Percentiles rank a stretch among this genome's conserved stretches.
phyloP scores from a whole-genome alignment of 2,113 vertebrate genomes.

The Numida meleagris region DNA sequence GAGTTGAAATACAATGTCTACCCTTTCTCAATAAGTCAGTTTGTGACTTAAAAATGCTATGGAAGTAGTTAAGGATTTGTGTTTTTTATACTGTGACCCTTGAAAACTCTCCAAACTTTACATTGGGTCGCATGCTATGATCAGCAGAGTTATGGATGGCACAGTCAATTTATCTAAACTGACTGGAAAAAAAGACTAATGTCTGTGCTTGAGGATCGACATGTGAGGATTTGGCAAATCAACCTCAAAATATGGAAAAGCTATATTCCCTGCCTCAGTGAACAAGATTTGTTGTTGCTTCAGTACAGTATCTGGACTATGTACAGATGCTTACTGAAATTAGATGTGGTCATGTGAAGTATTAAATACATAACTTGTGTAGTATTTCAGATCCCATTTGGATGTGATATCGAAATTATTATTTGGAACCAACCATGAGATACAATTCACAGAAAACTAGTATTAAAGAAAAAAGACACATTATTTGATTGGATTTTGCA shows the following conservation, averaged over 20 bases:
- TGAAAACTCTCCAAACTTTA: background rate
- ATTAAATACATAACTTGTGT: conserved; percentile 68
- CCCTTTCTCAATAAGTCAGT: background rate
- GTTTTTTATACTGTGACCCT: background rate
- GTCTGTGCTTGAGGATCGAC: background rate
- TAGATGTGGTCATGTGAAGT: conserved; percentile 63
- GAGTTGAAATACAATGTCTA: background rate
- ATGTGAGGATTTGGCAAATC: background rate
- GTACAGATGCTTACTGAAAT: conserved; percentile 17
- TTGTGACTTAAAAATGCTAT: background rate
- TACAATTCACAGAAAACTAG: background rate
- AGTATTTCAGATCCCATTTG: conserved; percentile 67
- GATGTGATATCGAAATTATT: conserved; percentile 71
- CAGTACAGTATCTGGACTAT: background rate
- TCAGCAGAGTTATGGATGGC: background rate
- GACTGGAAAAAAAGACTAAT: background rate
- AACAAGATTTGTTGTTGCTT: background rate
- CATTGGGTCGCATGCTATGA: background rate
- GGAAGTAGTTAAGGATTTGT: background rate
- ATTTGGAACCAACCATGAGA: conserved; percentile 37
- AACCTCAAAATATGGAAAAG: background rate
- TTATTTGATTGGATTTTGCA: background rate
- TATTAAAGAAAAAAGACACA: background rate
- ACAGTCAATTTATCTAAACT: background rate
- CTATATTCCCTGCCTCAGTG: background rate